Conservation (phyloP, 1,140 invertebrate genomes). For the Pissodes strobi region DNA sequence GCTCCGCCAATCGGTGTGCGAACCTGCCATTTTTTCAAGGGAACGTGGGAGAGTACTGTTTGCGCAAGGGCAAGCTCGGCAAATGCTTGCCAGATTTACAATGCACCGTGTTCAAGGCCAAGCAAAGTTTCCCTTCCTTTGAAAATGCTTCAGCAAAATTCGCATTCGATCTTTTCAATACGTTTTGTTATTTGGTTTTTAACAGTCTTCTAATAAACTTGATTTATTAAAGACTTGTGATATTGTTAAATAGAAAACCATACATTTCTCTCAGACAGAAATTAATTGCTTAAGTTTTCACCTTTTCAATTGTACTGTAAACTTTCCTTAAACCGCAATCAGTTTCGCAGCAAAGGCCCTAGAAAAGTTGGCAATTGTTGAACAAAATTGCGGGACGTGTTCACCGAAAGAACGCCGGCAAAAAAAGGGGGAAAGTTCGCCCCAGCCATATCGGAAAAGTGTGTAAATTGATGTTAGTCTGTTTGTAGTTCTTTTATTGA, state of each 20-base stretch:
- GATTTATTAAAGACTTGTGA: no score
- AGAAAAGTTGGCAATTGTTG: neutral
- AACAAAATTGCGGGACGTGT: neutral
- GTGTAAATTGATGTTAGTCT: no score
- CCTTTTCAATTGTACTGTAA: no score
- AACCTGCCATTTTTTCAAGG: constrained; percentile 23
- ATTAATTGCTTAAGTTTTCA: no score
- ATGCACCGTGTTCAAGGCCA: constrained; percentile 12
- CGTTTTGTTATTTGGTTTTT: neutral
- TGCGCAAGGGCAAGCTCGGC: constrained; percentile 30
- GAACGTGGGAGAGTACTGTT: constrained; percentile 29
- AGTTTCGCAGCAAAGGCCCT: neutral
- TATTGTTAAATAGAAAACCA: no score
- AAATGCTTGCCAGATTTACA: constrained; percentile 10
- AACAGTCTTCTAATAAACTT: neutral
- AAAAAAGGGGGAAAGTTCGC: neutral
- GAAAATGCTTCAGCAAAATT: neutral
- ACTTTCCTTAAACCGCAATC: no score
- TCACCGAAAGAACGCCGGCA: neutral
- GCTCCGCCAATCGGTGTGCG: constrained; percentile 8
- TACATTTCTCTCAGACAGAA: no score
- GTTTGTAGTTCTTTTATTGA: no score
- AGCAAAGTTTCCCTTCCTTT: constrained; percentile 18
- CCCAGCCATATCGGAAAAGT: no score
- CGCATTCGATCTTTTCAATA: neutral